These are phyloP conservation scores for Cepaea nemoralis DNA, from an alignment of 1,140 invertebrate species.

Conservation along the genomic window DNA sequence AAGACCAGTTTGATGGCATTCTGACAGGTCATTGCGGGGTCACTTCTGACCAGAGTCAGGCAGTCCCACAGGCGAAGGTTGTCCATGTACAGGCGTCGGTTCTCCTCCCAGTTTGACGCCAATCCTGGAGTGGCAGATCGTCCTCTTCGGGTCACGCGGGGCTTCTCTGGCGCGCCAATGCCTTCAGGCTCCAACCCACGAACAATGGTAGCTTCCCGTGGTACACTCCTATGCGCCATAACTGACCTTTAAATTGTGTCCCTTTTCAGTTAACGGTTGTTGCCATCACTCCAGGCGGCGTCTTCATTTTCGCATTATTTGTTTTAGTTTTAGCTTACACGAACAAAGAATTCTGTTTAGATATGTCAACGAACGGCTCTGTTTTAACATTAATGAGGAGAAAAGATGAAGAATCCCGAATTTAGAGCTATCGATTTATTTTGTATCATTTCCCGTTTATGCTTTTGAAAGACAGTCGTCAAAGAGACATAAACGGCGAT, in stretches of 20 bases:
- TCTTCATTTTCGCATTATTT: too few relatives aligned
- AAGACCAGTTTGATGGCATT: conserved; percentile 28
- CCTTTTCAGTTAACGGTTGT: too few relatives aligned
- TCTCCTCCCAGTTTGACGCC: background rate
- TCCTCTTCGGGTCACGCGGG: background rate
- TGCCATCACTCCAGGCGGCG: too few relatives aligned
- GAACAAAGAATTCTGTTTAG: too few relatives aligned
- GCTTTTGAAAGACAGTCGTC: too few relatives aligned
- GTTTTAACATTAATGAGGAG: too few relatives aligned
- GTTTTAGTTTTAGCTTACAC: too few relatives aligned
- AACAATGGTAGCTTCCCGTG: background rate
- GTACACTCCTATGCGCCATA: background rate
- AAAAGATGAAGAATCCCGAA: too few relatives aligned
- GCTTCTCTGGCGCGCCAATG: background rate
- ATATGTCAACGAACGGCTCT: too few relatives aligned
- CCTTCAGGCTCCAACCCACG: background rate
- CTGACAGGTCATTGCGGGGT: conserved; percentile 13
- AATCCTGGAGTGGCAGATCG: background rate
- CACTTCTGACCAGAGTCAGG: conserved; percentile 18
- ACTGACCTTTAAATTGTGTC: background rate
- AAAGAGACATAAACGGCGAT: too few relatives aligned
- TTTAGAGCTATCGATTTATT: too few relatives aligned
- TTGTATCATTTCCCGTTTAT: too few relatives aligned
- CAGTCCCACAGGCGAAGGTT: conserved; percentile 23
- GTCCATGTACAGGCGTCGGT: conserved; percentile 13